Evolutionary conservation across 1,140 invertebrate genomes (phyloP), one percentile per base, ranked within the genome.

Genomic region (Drosophila pandora): DNA sequence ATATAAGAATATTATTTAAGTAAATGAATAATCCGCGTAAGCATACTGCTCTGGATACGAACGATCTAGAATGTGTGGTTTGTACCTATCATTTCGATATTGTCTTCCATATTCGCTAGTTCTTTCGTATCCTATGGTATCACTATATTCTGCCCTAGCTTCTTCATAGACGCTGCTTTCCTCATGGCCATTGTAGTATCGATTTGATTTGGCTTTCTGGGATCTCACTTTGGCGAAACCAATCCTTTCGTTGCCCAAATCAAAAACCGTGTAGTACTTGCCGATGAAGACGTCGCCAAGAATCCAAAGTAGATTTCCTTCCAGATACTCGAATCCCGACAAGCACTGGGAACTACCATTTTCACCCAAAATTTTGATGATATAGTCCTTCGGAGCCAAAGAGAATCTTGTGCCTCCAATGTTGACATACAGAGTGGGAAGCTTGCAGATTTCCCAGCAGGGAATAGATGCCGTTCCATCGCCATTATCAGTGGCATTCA

Each of bases 191-290:
- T 10, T 10, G 4, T 37, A 12, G 34, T 37, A 37, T 1, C 12
- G 10, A 1, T 4, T 37, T 12, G 34, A 3, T 4, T 47, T 47
- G 21, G 17, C 7, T 10, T 21, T 47, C 3, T 17, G 43, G 21
- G 43, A 22, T 8, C 56, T 68, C 6, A 79, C 76, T 34, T 70
- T 56, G 52, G 91, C 88, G 47, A 90, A 95, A 57, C 96, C 96
- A 61, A 96, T 92, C 60, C 94, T 93, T 72, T 94, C 93, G 68
- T 96, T 95, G 39, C 92, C 94, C 81, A 94, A 71, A 91, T 96
- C 95, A 90, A 96, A 96, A 82, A 94, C 94, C 10, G 95, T 95
- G 90, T 95, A 95, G 87, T 93, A 95, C 53, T 92, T 92, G n/a
- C 95, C 94, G 83, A 95, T 95, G 88, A 95, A 95, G 28, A 95